phyloP scores from a whole-genome alignment of 2,888 invertebrate species.

The Troglohyphantes excavatus region DNA sequence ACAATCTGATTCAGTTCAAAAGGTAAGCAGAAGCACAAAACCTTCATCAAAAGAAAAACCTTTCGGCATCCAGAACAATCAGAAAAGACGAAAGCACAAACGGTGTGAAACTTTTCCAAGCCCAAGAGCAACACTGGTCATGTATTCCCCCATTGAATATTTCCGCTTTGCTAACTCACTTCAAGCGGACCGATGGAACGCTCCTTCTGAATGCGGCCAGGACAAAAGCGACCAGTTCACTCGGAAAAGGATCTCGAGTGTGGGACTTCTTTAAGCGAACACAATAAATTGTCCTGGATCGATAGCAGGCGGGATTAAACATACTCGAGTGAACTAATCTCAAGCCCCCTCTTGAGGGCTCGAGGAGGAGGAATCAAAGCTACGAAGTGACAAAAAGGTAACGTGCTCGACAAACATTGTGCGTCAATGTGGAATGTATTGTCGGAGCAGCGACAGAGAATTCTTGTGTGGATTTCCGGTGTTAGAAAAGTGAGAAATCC shows the following conservation, averaged over 20 bases:
- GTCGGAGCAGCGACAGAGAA: not conserved
- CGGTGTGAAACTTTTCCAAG: constrained; percentile 9
- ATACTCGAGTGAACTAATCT: constrained; percentile 61
- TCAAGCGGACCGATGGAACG: constrained; percentile 35
- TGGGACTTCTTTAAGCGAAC: constrained; percentile 33
- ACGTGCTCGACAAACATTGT: constrained; percentile 55
- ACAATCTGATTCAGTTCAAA: not conserved
- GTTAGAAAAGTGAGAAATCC: not conserved
- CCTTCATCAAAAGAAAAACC: not conserved
- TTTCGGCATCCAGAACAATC: not conserved
- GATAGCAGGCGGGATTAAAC: constrained; percentile 56
- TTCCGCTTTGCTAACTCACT: constrained; percentile 56
- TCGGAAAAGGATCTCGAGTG: constrained; percentile 31
- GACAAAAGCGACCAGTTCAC: constrained; percentile 30
- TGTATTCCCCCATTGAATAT: constrained; percentile 17
- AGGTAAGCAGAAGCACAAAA: not conserved
- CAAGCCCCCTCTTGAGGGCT: not conserved
- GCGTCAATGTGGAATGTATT: constrained; percentile 20
- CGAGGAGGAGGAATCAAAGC: constrained; percentile 39
- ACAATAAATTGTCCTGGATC: constrained; percentile 45
- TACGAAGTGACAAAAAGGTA: constrained; percentile 56
- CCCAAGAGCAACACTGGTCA: constrained; percentile 15
- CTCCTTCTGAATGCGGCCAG: not conserved
- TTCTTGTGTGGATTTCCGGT: not conserved
- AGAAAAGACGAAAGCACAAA: not conserved